Conservation (phyloP, 30 jellyfish, hydroid and myxozoan species). For the Sanderia malayensis region DNA sequence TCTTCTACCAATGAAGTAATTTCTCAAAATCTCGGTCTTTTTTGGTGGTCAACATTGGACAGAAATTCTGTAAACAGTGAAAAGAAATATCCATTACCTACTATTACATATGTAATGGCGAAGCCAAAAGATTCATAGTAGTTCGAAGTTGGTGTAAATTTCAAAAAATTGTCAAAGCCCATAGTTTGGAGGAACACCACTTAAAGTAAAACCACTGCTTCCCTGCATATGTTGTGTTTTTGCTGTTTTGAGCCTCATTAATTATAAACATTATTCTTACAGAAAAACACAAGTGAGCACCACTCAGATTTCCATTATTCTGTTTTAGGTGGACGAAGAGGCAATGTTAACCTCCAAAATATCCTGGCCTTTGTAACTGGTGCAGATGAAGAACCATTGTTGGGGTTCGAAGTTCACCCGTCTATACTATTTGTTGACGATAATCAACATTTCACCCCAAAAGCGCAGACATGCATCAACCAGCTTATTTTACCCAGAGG, state of each 20-base stretch:
- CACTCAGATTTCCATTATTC: neutral
- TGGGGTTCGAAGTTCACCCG: conserved; percentile 34
- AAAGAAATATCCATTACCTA: too few species aligned
- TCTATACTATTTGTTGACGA: conserved; percentile 17
- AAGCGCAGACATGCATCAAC: conserved; percentile 23
- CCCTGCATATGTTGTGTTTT: too few species aligned
- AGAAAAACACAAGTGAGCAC: neutral
- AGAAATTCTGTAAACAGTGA: too few species aligned
- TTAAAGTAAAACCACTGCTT: too few species aligned
- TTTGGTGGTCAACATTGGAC: too few species aligned
- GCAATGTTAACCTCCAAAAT: conserved; percentile 9
- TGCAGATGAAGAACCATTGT: conserved; percentile 30
- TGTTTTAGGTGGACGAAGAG: conserved; percentile 48
- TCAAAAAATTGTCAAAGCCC: too few species aligned
- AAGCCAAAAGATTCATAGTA: too few species aligned
- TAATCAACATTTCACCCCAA: conserved; percentile 17
- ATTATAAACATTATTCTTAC: neutral
- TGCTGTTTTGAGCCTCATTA: neutral
- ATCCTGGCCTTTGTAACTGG: conserved; percentile 34
- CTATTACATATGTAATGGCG: too few species aligned
- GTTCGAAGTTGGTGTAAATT: too few species aligned
- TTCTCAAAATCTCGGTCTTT: too few species aligned
- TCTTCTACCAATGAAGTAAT: too few species aligned
- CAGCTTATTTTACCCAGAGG: conserved; percentile 27
- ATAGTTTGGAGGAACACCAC: too few species aligned